Percentiles rank a stretch among this genome's conserved stretches.
phyloP scores from a whole-genome alignment of 23 tunicate species.

The Styela clava region DNA sequence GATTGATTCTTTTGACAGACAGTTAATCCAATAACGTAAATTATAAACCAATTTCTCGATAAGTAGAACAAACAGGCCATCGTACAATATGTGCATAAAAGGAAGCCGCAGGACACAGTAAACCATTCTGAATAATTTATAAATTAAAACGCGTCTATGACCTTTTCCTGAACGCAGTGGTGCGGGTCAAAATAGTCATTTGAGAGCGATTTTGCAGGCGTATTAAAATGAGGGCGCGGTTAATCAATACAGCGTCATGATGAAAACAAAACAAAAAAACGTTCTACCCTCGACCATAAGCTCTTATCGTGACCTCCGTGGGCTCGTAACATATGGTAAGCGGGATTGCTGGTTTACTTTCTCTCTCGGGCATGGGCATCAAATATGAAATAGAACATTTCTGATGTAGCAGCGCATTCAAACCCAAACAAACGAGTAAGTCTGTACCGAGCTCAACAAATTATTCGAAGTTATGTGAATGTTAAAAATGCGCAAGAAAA shows the following conservation, averaged over 20 bases:
- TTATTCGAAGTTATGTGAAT: too few species aligned
- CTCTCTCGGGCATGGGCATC: too few species aligned
- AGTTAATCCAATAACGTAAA: too few species aligned
- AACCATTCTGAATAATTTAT: not conserved
- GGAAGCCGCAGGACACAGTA: not conserved
- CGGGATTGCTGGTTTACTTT: conserved; percentile 7
- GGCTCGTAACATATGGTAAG: conserved; percentile 10
- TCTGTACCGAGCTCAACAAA: too few species aligned
- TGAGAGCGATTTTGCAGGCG: not conserved
- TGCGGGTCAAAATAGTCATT: not conserved
- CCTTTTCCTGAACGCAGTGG: not conserved
- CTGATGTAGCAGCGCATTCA: too few species aligned
- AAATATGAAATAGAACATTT: too few species aligned
- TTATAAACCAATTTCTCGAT: too few species aligned
- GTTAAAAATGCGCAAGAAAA: too few species aligned
- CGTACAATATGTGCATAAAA: too few species aligned
- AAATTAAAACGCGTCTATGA: not conserved
- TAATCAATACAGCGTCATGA: not conserved
- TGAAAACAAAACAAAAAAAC: not conserved
- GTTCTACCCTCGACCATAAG: not conserved
- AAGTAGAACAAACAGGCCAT: too few species aligned
- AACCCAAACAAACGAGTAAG: too few species aligned
- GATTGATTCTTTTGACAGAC: too few species aligned
- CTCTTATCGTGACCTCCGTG: conserved; percentile 15
- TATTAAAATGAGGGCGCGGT: not conserved